A percentile compares a stretch with the other conserved stretches of the same genome.
phyloP scores from a whole-genome alignment of 2,888 invertebrate species.

The Lamellibrachia columna region DNA sequence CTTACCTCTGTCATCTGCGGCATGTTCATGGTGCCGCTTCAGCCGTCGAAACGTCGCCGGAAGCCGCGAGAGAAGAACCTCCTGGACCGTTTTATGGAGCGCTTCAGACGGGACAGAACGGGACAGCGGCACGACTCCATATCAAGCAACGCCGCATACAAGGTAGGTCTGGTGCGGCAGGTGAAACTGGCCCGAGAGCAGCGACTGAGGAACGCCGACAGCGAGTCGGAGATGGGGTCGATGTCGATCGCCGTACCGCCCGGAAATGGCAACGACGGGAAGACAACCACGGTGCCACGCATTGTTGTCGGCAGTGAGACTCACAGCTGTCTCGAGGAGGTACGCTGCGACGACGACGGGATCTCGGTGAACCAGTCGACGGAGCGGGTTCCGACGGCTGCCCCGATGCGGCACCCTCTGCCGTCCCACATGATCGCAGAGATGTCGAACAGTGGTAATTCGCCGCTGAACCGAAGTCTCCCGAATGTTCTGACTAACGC shows the following conservation, averaged over 20 bases:
- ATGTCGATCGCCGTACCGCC: constrained; percentile 39
- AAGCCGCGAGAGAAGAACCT: too few relatives aligned
- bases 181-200: constrained; percentile 58
- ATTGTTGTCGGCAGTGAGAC: not conserved
- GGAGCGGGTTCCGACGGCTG: not conserved
- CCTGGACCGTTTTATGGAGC: too few relatives aligned
- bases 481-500: not conserved
- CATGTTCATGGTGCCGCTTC: too few relatives aligned
- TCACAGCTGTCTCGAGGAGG: not conserved
- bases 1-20: too few relatives aligned
- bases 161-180: too few relatives aligned
- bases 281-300: not conserved
- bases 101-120: too few relatives aligned
- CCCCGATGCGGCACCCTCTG: not conserved
- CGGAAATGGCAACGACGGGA: not conserved
- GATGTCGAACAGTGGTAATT: not conserved
- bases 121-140: too few relatives aligned
- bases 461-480: not conserved
- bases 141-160: too few relatives aligned
- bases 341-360: not conserved
- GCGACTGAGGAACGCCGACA: constrained; percentile 53
- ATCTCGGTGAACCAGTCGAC: not conserved
- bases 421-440: not conserved
- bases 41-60: too few relatives aligned
- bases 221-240: constrained; percentile 53